phyloP scores from a whole-genome alignment of 1,140 invertebrate species.

The Drosophila simulans region DNA sequence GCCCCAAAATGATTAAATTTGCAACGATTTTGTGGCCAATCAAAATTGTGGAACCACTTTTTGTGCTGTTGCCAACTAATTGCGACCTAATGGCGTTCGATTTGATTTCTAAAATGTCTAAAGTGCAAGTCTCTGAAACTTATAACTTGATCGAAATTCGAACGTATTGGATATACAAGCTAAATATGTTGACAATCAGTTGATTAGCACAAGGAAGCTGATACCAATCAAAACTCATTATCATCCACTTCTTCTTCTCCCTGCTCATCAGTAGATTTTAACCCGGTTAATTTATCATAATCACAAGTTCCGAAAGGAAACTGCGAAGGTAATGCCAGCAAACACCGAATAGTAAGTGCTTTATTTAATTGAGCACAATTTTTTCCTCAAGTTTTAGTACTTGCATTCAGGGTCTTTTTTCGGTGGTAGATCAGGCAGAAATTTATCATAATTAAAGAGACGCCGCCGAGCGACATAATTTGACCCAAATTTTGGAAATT shows the following conservation, averaged over 20 bases:
- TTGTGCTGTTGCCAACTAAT: slow-evolving; percentile 47
- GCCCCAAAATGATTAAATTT: slow-evolving; percentile 59
- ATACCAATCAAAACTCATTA: slow-evolving; percentile 6
- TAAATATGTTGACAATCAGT: slow-evolving; percentile 2
- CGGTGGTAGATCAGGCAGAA: slow-evolving; percentile 41
- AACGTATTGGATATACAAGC: neutral
- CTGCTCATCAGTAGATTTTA: slow-evolving; percentile 4
- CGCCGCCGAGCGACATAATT: slow-evolving; percentile 68
- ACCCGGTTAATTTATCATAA: slow-evolving; percentile 26
- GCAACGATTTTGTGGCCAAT: slow-evolving; percentile 31
- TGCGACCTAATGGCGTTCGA: slow-evolving; percentile 30
- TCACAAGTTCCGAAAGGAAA: slow-evolving; percentile 39
- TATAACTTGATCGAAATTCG: slow-evolving; percentile 18
- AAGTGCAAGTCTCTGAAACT: slow-evolving; percentile 23
- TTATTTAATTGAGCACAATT: slow-evolving; percentile 46
- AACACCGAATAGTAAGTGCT: slow-evolving; percentile 24
- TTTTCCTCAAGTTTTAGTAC: slow-evolving; percentile 26
- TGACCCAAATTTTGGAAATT: slow-evolving; percentile 63
- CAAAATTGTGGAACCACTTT: slow-evolving; percentile 30
- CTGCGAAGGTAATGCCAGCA: slow-evolving; percentile 37
- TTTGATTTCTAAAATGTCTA: slow-evolving; percentile 31
- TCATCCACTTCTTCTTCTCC: neutral
- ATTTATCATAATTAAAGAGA: slow-evolving; percentile 67
- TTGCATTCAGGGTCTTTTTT: slow-evolving; percentile 26
- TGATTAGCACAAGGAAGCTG: slow-evolving; percentile 16